These are phyloP conservation scores for Nannobrachium achirus DNA, from an alignment of 2,113 vertebrate species.

Conservation along the genomic window DNA sequence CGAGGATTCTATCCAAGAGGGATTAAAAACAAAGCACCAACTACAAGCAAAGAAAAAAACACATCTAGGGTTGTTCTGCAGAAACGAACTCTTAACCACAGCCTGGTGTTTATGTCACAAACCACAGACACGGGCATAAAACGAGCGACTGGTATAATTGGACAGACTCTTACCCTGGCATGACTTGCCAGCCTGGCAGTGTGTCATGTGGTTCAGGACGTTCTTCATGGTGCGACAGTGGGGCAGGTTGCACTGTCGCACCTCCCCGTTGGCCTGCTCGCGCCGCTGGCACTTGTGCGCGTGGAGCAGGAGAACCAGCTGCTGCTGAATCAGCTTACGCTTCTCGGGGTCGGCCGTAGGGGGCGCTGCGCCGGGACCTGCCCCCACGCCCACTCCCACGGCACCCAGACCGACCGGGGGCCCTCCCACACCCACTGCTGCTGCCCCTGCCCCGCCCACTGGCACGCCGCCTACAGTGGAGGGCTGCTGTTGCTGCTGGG, in stretches of 20 bases:
- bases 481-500: conserved; percentile 62
- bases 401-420: conserved; percentile 78
- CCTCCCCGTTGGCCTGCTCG: conserved; percentile 96
- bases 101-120: conserved; percentile 23
- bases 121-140: conserved; percentile 3
- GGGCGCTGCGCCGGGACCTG: conserved; percentile 82
- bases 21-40: conserved; percentile 18
- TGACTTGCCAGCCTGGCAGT: conserved; percentile 98
- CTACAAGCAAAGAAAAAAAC: neutral
- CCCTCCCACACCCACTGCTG: conserved; percentile 51
- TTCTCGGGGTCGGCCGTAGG: conserved; percentile 97
- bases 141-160: conserved; percentile 25
- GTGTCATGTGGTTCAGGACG: conserved; percentile 98
- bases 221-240: conserved; percentile 99
- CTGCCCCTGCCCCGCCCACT: conserved; percentile 52
- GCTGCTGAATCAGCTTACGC: conserved; percentile 97
- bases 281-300: conserved; percentile 98
- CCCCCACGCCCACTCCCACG: conserved; percentile 33
- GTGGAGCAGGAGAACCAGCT: conserved; percentile 94
- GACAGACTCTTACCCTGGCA: conserved; percentile 89
- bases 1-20: conserved; percentile 15
- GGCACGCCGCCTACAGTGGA: conserved; percentile 56
- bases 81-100: conserved; percentile 16
- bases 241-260: conserved; percentile 95
- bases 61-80: conserved; percentile 1